Evolutionary conservation across 2,113 vertebrate genomes (phyloP).

Genomic region (Lathamus discolor): DNA sequence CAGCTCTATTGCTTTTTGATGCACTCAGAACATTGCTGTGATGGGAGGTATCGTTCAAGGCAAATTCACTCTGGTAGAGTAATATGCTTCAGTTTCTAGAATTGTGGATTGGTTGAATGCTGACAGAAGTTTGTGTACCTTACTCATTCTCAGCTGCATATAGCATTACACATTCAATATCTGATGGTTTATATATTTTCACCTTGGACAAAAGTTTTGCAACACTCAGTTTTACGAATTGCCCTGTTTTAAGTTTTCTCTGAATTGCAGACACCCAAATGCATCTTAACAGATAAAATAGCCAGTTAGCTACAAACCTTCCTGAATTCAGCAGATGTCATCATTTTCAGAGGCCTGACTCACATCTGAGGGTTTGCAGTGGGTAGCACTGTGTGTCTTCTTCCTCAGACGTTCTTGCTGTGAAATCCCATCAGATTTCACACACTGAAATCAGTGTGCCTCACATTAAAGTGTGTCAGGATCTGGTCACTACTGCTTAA

Average conservation of each 20-base stretch:
- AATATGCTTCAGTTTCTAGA: not conserved
- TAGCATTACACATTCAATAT: not conserved
- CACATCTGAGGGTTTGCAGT: not conserved
- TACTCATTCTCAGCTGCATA: rapidly evolving
- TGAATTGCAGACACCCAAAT: not conserved
- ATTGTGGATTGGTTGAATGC: not conserved
- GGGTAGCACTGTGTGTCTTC: not conserved
- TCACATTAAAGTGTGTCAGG: not conserved
- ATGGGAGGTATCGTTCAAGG: rapidly evolving
- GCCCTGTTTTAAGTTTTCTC: not conserved
- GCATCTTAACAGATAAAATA: not conserved
- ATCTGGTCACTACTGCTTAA: not conserved
- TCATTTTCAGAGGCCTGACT: not conserved
- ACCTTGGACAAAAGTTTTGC: not conserved
- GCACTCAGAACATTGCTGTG: not conserved
- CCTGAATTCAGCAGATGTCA: not conserved
- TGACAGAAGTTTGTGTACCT: not conserved
- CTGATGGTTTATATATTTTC: not conserved
- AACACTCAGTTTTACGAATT: not conserved
- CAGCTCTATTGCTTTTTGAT: rapidly evolving
- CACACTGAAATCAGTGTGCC: not conserved
- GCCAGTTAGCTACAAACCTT: not conserved
- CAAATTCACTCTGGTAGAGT: not conserved
- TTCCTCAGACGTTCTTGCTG: not conserved
- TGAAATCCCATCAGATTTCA: not conserved